Evolutionary conservation across 2,797 vertebrate genomes (phyloP).

Genomic region (Girardinus metallicus): DNA sequence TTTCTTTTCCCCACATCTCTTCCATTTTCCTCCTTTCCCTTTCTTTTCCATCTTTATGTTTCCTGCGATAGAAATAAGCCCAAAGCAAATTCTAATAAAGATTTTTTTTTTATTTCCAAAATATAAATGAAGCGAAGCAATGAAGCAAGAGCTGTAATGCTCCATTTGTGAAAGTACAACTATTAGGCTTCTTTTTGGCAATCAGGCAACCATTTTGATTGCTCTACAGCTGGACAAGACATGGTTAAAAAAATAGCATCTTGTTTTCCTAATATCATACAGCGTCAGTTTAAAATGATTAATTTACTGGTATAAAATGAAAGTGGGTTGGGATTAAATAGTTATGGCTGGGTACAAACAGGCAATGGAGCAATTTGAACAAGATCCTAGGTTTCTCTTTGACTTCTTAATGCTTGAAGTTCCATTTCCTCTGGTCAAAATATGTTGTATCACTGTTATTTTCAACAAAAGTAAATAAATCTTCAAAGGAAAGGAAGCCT

Average conservation of each 20-base stretch:
- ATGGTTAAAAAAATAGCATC: neutral
- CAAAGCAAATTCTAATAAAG: neutral
- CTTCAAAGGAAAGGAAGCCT: neutral
- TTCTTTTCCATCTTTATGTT: neutral
- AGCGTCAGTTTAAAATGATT: neutral
- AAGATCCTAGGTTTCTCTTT: neutral
- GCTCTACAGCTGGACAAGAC: neutral
- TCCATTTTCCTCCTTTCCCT: neutral
- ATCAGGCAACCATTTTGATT: neutral
- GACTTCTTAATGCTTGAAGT: neutral
- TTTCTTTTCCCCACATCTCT: neutral
- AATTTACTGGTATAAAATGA: neutral
- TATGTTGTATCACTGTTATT: neutral
- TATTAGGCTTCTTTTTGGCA: neutral
- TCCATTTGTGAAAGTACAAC: neutral
- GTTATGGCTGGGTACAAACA: neutral
- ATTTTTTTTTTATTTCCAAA: neutral
- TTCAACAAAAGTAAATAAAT: neutral
- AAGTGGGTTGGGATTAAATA: neutral
- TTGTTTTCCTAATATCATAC: neutral
- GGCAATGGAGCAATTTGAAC: neutral
- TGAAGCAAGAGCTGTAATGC: neutral
- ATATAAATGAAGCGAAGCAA: neutral
- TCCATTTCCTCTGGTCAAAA: neutral
- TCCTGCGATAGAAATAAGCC: neutral